These are phyloP conservation scores for Dasyurus viverrinus DNA, from an alignment of 2,113 vertebrate genomes.

Conservation along the genomic window DNA sequence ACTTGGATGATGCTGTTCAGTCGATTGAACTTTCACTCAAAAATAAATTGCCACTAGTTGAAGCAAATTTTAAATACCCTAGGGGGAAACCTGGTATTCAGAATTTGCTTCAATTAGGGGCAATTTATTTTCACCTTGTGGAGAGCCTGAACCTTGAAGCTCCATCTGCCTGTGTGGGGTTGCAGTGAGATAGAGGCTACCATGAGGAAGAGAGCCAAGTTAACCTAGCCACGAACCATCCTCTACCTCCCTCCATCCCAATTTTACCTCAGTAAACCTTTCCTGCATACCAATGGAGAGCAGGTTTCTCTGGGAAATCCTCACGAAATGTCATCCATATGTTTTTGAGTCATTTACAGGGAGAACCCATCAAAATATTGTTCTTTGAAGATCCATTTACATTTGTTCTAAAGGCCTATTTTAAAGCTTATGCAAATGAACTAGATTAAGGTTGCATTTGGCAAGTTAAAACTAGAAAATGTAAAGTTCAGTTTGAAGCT, in stretches of 20 bases:
- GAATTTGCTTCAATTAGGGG: too few relatives aligned
- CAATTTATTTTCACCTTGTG: background rate
- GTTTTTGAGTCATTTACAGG: conserved; percentile 78
- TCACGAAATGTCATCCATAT: conserved; percentile 72
- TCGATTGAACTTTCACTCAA: background rate
- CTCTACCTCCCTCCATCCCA: background rate
- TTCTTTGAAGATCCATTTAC: conserved; percentile 80
- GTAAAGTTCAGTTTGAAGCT: conserved; percentile 67
- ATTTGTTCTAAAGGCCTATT: conserved; percentile 82
- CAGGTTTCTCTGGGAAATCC: conserved; percentile 56
- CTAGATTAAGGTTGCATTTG: conserved; percentile 78
- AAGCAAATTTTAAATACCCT: background rate
- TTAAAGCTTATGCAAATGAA: conserved; percentile 81
- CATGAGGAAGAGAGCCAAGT: background rate
- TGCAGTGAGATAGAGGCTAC: background rate
- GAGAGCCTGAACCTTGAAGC: background rate
- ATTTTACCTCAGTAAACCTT: background rate
- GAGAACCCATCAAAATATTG: conserved; percentile 82
- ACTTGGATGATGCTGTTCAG: background rate
- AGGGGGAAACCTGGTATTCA: background rate
- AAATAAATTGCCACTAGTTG: background rate
- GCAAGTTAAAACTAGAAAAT: conserved; percentile 70
- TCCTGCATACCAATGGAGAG: conserved; percentile 60
- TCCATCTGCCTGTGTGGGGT: background rate
- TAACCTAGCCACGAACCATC: background rate